Evolutionary conservation across 2,113 vertebrate species (phyloP).

Genomic region (Murina feae): DNA sequence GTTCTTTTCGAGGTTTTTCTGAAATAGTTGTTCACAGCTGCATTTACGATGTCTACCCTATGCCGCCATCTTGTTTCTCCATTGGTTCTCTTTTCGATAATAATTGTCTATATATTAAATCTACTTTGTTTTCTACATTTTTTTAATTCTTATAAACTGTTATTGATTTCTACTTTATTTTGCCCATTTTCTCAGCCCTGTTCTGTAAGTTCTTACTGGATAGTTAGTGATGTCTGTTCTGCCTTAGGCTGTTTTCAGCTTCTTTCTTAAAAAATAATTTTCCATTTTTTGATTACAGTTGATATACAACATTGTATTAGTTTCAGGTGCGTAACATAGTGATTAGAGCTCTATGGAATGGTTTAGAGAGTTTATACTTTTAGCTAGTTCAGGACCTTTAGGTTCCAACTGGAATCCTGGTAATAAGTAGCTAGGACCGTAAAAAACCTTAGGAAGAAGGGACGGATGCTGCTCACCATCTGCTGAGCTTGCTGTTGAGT

Average conservation of each 20-base stretch:
- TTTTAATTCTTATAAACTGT: neutral
- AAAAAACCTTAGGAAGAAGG: neutral
- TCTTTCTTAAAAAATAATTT: neutral
- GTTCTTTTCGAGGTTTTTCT: too few species aligned
- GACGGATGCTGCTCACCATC: neutral
- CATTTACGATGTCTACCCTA: too few species aligned
- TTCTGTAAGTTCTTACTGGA: neutral
- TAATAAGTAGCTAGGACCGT: neutral
- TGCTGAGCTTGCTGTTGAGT: neutral
- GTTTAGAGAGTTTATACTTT: neutral
- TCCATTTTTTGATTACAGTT: neutral
- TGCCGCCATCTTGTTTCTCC: too few species aligned
- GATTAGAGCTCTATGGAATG: neutral
- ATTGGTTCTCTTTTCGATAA: neutral
- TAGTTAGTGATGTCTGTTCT: constrained; percentile 1
- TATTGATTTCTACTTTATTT: neutral
- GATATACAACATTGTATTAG: neutral
- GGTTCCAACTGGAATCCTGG: neutral
- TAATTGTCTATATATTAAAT: neutral
- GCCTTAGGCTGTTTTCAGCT: neutral
- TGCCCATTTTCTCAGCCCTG: neutral
- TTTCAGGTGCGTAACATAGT: neutral
- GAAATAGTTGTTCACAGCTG: too few species aligned
- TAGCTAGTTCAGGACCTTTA: neutral
- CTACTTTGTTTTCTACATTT: neutral